Evolutionary conservation across 2,113 vertebrate species (phyloP).

Genomic region (Nipponia nippon): DNA sequence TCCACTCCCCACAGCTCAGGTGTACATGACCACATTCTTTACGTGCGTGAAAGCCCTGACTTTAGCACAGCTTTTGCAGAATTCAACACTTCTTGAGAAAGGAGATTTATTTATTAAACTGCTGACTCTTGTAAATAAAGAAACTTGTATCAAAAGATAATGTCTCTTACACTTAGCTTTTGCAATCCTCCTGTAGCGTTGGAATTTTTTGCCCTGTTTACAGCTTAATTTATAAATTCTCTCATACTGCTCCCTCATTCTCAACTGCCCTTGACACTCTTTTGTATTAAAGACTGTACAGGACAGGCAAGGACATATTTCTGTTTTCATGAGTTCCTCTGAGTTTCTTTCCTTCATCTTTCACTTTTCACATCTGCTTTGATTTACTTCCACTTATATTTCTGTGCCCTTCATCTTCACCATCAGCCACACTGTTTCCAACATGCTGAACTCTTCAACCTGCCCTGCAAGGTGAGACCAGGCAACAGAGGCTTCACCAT

Average conservation of each 20-base stretch:
- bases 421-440: neutral
- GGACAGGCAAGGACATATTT: neutral
- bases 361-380: neutral
- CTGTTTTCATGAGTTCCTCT: neutral
- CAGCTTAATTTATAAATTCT: neutral
- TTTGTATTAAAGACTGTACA: neutral
- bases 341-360: neutral
- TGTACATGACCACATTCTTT: neutral
- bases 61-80: neutral
- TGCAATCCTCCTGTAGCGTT: neutral
- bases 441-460: neutral
- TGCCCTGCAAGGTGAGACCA: neutral
- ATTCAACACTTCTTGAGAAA: neutral
- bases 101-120: neutral
- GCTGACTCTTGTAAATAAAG: neutral
- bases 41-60: neutral
- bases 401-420: neutral
- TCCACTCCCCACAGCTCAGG: neutral
- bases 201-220: neutral
- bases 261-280: neutral
- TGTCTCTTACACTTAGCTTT: neutral
- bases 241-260: neutral
- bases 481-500: neutral
- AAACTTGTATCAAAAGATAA: neutral
- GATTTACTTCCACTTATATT: neutral